A percentile compares a stretch with the other conserved stretches of the same genome.
phyloP scores from a whole-genome alignment of 2,888 invertebrate genomes.

The Aphodius granarius region DNA sequence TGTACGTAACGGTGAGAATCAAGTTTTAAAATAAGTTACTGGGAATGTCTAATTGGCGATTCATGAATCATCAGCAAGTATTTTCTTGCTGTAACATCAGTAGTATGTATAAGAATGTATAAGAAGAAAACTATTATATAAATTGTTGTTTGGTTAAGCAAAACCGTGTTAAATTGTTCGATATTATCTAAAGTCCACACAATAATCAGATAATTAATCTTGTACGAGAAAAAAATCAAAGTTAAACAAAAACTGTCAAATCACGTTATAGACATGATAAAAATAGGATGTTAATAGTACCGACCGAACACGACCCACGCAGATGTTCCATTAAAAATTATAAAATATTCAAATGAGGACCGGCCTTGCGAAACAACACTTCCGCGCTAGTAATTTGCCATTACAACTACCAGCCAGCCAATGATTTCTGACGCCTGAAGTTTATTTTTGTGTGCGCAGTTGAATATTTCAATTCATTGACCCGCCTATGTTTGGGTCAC shows the following conservation, averaged over 20 bases:
- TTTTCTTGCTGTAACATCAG: not conserved
- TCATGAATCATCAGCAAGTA: not conserved
- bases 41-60: not conserved
- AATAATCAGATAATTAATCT: not conserved
- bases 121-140: not conserved
- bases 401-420: not conserved
- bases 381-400: not conserved
- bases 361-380: not conserved
- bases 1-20: not conserved
- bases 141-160: not conserved
- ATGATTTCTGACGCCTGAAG: not conserved
- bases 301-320: not conserved
- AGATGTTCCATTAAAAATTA: not conserved
- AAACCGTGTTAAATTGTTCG: not conserved
- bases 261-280: not conserved
- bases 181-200: not conserved
- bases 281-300: not conserved
- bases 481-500: not conserved
- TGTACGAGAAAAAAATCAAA: not conserved
- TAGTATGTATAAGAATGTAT: not conserved
- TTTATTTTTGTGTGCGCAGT: not conserved
- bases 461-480: not conserved
- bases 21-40: not conserved
- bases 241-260: not conserved
- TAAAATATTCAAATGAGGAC: not conserved